A percentile compares a stretch with the other conserved stretches of the same genome.
These are phyloP conservation scores for Crypturellus tataupa DNA, from an alignment of 2,797 vertebrate species.

Conservation along the genomic window DNA sequence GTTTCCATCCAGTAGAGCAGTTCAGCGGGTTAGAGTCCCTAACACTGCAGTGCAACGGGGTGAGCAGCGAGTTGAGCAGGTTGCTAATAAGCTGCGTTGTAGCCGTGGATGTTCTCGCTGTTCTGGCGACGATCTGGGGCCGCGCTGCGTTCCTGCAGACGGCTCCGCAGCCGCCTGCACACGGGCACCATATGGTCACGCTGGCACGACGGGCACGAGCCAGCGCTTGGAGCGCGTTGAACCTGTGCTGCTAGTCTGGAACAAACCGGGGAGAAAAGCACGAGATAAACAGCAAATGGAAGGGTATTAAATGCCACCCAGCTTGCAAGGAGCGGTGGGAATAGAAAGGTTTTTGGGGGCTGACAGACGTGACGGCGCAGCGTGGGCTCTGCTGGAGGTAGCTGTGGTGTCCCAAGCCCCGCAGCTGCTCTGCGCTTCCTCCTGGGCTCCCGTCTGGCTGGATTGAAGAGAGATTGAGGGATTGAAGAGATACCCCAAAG, in stretches of 20 bases:
- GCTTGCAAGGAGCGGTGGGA: not conserved
- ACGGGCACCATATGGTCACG: not conserved
- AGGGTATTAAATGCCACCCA: slow-evolving; percentile 37
- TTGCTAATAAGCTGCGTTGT: not conserved
- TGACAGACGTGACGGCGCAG: not conserved
- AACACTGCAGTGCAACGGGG: not conserved
- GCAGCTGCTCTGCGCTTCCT: not conserved
- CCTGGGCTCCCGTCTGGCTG: not conserved
- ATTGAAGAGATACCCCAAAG: not conserved
- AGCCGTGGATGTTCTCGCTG: not conserved
- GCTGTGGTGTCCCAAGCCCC: not conserved
- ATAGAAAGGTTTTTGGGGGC: not conserved
- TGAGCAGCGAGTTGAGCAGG: not conserved
- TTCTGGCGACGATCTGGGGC: not conserved
- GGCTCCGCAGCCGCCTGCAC: not conserved
- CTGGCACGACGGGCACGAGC: not conserved
- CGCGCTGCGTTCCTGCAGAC: not conserved
- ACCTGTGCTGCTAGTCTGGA: not conserved
- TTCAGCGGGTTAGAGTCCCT: not conserved
- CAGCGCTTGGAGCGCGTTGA: fast-evolving
- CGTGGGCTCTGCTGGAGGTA: slow-evolving; percentile 5
- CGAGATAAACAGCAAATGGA: not conserved
- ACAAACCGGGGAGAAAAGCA: not conserved
- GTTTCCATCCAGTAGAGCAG: not conserved
- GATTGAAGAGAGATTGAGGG: too few relatives aligned